Evolutionary conservation across 2,888 invertebrate genomes (phyloP).

Genomic region (Tupiocoris notatus): DNA sequence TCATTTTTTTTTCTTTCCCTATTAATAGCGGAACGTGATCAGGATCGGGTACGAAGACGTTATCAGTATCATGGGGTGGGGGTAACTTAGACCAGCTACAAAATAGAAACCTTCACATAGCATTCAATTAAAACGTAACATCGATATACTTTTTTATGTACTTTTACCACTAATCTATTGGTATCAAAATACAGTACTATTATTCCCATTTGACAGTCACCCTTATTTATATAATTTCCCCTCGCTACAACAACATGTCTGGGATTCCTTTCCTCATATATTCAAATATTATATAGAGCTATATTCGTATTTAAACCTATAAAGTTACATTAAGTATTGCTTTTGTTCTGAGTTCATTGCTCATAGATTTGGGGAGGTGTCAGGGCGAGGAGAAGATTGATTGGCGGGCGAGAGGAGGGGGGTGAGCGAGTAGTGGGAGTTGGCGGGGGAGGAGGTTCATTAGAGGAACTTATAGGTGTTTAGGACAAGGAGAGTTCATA

Average conservation of each 20-base stretch:
- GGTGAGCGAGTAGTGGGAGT: not conserved
- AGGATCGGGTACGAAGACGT: not conserved
- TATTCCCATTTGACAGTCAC: conserved; percentile 44
- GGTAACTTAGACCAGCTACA: conserved; percentile 46
- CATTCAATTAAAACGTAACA: conserved; percentile 14
- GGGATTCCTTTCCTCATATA: conserved; percentile 42
- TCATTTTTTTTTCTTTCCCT: not conserved
- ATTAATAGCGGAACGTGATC: not conserved
- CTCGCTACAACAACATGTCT: conserved; percentile 46
- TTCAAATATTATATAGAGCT: conserved; percentile 22
- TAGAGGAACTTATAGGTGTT: conserved; percentile 22
- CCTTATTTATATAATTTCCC: conserved; percentile 34
- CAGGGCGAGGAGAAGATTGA: conserved; percentile 24
- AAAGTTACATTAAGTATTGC: conserved; percentile 48
- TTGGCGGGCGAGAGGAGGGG: conserved; percentile 6
- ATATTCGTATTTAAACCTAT: conserved; percentile 40
- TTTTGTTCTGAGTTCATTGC: conserved; percentile 47
- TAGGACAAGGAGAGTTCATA: not conserved
- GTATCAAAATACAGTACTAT: conserved; percentile 49
- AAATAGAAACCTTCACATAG: conserved; percentile 30
- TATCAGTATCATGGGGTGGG: not conserved
- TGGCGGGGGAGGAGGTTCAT: conserved; percentile 1
- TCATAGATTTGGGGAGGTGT: conserved; percentile 37
- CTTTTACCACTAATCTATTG: conserved; percentile 44
- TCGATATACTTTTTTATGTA: not conserved